A percentile compares a stretch with the other conserved stretches of the same genome.
Evolutionary conservation across 2,888 invertebrate species (phyloP).

Genomic region (Tachina fera): DNA sequence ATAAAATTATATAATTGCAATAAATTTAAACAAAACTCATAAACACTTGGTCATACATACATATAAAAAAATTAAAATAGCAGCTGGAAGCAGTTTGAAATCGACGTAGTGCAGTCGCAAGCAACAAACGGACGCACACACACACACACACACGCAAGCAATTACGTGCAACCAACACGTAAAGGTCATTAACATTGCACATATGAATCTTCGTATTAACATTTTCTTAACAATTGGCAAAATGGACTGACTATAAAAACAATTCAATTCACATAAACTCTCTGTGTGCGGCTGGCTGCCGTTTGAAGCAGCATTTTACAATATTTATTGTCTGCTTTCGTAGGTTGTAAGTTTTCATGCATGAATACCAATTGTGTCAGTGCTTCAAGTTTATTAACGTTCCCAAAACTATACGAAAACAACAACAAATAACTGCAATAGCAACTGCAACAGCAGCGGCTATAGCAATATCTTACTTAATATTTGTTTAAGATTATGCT

Average conservation of each 20-base stretch:
- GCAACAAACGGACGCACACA: slow-evolving; percentile 11
- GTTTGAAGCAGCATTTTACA: slow-evolving; percentile 10
- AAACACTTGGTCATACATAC: not conserved
- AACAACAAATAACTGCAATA: slow-evolving; percentile 4
- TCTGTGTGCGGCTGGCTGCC: slow-evolving; percentile 20
- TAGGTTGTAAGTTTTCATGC: slow-evolving; percentile 51
- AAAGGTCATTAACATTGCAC: slow-evolving; percentile 68
- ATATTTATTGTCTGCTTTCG: slow-evolving; percentile 4
- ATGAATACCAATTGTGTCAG: slow-evolving; percentile 69
- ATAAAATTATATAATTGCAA: slow-evolving; percentile 43
- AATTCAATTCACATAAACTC: slow-evolving; percentile 19
- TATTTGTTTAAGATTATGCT: slow-evolving; percentile 32
- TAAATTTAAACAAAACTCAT: slow-evolving; percentile 25
- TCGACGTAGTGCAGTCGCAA: not conserved
- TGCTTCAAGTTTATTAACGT: slow-evolving; percentile 65
- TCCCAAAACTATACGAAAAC: slow-evolving; percentile 12
- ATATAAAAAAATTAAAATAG: not conserved
- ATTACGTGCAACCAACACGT: slow-evolving; percentile 17
- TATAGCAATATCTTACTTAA: not conserved
- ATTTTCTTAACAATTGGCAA: slow-evolving; percentile 52
- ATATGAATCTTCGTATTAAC: slow-evolving; percentile 26
- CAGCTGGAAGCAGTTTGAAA: slow-evolving; percentile 28
- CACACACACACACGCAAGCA: not conserved
- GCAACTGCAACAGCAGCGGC: slow-evolving; percentile 12
- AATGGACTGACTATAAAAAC: slow-evolving; percentile 34